A percentile compares a stretch with the other conserved stretches of the same genome.
Evolutionary conservation across 2,888 invertebrate species (phyloP).

Genomic region (Scrobipalpa costella): DNA sequence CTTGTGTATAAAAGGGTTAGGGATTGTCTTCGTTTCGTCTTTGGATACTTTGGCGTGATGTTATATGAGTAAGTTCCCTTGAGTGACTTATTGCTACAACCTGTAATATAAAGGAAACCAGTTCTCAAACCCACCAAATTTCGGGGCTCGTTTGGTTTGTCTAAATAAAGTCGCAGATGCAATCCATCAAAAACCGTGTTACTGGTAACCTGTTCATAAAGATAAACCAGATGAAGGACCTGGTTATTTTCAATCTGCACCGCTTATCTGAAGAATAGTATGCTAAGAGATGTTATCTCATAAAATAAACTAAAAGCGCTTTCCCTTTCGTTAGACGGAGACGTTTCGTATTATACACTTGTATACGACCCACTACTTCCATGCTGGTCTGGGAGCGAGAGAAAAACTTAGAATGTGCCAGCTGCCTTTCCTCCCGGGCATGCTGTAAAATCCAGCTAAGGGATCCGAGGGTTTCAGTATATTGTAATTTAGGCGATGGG

Average conservation of each 20-base stretch:
- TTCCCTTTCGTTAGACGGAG: background rate
- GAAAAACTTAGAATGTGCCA: too few relatives aligned
- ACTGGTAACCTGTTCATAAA: background rate
- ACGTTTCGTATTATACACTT: background rate
- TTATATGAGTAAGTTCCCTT: constrained; percentile 63
- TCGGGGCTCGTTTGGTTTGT: constrained; percentile 9
- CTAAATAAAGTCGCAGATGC: background rate
- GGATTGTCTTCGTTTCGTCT: constrained; percentile 43
- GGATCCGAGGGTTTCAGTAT: too few relatives aligned
- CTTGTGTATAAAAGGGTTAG: constrained; percentile 27
- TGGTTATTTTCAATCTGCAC: background rate
- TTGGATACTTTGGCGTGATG: constrained; percentile 67
- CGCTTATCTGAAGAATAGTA: background rate
- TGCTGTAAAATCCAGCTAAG: too few relatives aligned
- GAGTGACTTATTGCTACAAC: constrained; percentile 18
- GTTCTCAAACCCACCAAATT: constrained; percentile 19
- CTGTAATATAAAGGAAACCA: constrained; percentile 12
- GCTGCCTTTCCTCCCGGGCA: too few relatives aligned
- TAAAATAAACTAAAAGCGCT: background rate
- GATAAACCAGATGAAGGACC: background rate
- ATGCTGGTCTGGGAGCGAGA: too few relatives aligned
- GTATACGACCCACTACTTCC: background rate
- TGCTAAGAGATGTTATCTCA: background rate
- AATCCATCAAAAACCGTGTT: constrained; percentile 25
- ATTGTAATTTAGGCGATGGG: too few relatives aligned